Percentiles rank a stretch among this genome's conserved stretches.
Evolutionary conservation across 2,113 vertebrate genomes (phyloP).

Genomic region (Thymallus thymallus): DNA sequence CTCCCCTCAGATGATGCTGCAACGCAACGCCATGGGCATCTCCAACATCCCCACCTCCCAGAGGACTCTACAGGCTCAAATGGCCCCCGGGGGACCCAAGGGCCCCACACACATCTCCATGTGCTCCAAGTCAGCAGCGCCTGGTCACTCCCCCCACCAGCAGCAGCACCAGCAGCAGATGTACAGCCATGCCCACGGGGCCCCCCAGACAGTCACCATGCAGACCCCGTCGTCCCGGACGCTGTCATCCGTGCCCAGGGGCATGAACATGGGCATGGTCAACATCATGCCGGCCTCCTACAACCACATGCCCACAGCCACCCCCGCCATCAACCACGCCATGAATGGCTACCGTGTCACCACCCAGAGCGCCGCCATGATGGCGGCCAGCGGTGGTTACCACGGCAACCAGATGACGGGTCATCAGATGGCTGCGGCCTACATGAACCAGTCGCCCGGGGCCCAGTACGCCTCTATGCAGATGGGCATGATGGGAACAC

Average conservation of each 20-base stretch:
- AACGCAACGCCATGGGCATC: constrained; percentile 83
- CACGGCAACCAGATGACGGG: constrained; percentile 82
- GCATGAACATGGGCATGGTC: constrained; percentile 81
- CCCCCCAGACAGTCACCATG: constrained; percentile 90
- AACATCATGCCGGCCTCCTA: constrained; percentile 95
- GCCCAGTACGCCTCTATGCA: constrained; percentile 94
- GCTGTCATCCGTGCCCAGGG: constrained; percentile 84
- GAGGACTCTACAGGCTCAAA: constrained; percentile 87
- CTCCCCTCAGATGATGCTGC: constrained; percentile 87
- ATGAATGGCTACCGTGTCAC: constrained; percentile 93
- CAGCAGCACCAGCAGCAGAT: constrained; percentile 75
- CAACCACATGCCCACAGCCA: constrained; percentile 82
- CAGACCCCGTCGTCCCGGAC: constrained; percentile 84
- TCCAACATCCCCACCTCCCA: constrained; percentile 79
- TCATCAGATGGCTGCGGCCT: constrained; percentile 62
- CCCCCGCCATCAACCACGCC: constrained; percentile 82
- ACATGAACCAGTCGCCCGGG: constrained; percentile 92
- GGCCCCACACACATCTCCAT: constrained; percentile 74
- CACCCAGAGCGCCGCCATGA: constrained; percentile 86
- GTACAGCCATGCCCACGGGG: constrained; percentile 82
- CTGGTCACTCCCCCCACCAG: constrained; percentile 80
- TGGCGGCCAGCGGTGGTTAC: constrained; percentile 87
- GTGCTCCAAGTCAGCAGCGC: constrained; percentile 89
- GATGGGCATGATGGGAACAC: constrained; percentile 99
- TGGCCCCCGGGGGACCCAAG: constrained; percentile 78